Evolutionary conservation across 2,797 vertebrate genomes (phyloP).

Genomic region (Melanotaenia pygmaea): DNA sequence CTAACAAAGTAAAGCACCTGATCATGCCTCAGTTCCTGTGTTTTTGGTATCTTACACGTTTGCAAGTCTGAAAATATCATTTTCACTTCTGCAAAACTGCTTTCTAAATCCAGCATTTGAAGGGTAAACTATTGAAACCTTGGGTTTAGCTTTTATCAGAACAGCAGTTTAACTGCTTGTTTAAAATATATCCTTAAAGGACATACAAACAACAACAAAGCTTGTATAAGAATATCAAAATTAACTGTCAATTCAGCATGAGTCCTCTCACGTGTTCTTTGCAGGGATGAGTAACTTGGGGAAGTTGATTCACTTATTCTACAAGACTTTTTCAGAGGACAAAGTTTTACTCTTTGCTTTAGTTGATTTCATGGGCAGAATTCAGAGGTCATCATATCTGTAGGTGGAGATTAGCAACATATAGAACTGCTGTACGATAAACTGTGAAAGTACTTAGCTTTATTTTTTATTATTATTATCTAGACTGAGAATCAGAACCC

Average conservation of each 20-base stretch:
- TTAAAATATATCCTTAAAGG: not conserved
- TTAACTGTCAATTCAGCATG: conserved; percentile 52
- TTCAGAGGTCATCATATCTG: conserved; percentile 14
- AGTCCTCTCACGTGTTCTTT: conserved; percentile 45
- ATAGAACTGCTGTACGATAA: not conserved
- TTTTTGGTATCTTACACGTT: conserved; percentile 17
- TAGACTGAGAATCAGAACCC: not conserved
- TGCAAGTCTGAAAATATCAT: conserved; percentile 32
- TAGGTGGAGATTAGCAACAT: conserved; percentile 6
- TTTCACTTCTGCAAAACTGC: conserved; percentile 65
- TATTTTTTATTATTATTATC: not conserved
- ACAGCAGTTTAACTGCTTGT: not conserved
- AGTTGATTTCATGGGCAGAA: conserved; percentile 27
- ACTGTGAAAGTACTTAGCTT: not conserved
- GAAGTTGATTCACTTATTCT: conserved; percentile 70
- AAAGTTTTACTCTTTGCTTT: conserved; percentile 36
- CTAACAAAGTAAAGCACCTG: not conserved
- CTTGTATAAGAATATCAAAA: not conserved
- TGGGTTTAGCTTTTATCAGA: not conserved
- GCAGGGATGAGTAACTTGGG: conserved; percentile 10
- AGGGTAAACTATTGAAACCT: not conserved
- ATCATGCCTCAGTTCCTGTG: conserved; percentile 29
- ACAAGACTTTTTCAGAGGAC: conserved; percentile 36
- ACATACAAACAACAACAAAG: not conserved
- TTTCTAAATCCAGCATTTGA: not conserved